A percentile compares a stretch with the other conserved stretches of the same genome.
Conservation (phyloP, 2,113 vertebrate genomes). For the Pogona vitticeps region DNA sequence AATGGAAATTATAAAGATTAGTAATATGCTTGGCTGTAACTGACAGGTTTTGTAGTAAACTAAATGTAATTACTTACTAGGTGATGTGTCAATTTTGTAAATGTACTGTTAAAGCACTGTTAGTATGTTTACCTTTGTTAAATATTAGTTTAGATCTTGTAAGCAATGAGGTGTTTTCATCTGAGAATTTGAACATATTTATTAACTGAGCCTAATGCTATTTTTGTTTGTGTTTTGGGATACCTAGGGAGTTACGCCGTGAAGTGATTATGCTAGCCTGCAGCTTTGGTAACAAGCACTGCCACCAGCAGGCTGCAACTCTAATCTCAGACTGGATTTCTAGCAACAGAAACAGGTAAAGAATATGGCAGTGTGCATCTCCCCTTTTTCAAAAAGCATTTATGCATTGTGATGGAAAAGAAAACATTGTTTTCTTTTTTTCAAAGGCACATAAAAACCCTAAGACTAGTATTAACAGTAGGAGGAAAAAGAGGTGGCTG, state of each 20-base stretch:
- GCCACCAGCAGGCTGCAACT: constrained; percentile 91
- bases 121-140: not conserved
- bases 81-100: constrained; percentile 3
- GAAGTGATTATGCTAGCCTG: constrained; percentile 97
- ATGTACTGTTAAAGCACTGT: constrained; percentile 12
- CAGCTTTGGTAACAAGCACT: constrained; percentile 97
- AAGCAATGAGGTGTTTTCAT: constrained; percentile 3
- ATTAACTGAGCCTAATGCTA: constrained; percentile 15
- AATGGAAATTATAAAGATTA: not conserved
- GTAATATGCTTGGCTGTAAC: constrained; percentile 34
- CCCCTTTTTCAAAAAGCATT: not conserved
- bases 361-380: not conserved
- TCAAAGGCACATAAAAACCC: not conserved
- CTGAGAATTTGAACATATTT: not conserved
- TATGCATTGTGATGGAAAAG: not conserved
- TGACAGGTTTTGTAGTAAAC: not conserved
- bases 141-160: not conserved
- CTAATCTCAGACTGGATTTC: constrained; percentile 98
- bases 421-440: not conserved
- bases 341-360: constrained; percentile 95
- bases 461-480: not conserved
- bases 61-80: constrained; percentile 10
- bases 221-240: constrained; percentile 27
- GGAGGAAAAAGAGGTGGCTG: not conserved
- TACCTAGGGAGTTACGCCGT: constrained; percentile 87